These are phyloP conservation scores for Tachina lurida DNA, from an alignment of 2,888 invertebrate genomes.

Conservation along the genomic window DNA sequence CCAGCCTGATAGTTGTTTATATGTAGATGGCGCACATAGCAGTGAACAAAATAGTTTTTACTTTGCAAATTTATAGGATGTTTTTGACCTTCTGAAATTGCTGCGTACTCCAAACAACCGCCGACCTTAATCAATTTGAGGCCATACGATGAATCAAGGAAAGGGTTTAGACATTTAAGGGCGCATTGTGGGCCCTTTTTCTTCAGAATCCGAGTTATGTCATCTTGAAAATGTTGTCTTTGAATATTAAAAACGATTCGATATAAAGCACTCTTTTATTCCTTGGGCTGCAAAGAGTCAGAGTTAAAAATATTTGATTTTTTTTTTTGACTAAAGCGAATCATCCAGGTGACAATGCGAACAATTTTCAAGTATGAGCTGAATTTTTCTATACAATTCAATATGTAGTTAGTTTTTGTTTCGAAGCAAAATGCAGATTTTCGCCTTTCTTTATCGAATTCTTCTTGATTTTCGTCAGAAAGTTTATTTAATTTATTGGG, in stretches of 20 bases:
- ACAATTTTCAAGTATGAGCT: conserved; percentile 17
- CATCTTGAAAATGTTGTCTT: conserved; percentile 38
- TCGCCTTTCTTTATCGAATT: conserved; percentile 51
- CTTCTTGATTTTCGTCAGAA: conserved; percentile 8
- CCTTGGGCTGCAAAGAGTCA: conserved; percentile 6
- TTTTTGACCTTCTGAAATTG: neutral
- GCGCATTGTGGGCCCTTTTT: conserved; percentile 22
- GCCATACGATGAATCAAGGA: conserved; percentile 36
- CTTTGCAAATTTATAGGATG: neutral
- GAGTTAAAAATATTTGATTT: neutral
- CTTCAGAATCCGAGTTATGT: conserved; percentile 24
- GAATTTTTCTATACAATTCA: conserved; percentile 1
- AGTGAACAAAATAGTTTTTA: neutral
- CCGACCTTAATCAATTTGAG: no score
- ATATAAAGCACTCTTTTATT: conserved; percentile 3
- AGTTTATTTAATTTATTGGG: neutral
- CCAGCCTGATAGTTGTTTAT: conserved; percentile 56
- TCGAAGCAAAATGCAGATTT: conserved; percentile 4
- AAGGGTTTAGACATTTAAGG: conserved; percentile 64
- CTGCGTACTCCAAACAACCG: neutral
- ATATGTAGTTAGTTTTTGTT: conserved; percentile 16
- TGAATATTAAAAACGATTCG: conserved; percentile 34
- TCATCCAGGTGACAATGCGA: neutral
- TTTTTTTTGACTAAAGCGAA: neutral
- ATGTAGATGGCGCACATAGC: conserved; percentile 42